A percentile compares a stretch with the other conserved stretches of the same genome.
Evolutionary conservation across 2,797 vertebrate genomes (phyloP).

Genomic region (Premnoplex brunnescens): DNA sequence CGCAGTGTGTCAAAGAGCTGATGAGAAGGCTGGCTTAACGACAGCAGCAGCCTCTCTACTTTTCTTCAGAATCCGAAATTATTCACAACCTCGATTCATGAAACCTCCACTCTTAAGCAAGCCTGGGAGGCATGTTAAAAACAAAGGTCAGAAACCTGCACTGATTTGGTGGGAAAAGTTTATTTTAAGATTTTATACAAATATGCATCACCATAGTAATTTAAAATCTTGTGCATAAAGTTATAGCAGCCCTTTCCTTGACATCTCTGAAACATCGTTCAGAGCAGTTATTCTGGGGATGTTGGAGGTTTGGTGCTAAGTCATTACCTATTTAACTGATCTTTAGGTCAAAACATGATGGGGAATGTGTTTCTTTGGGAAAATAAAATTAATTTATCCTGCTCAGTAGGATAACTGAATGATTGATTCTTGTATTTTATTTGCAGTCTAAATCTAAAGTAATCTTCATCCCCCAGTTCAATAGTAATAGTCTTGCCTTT

Average conservation of each 20-base stretch:
- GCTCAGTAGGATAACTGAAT: background rate
- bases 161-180: background rate
- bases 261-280: background rate
- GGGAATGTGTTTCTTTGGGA: background rate
- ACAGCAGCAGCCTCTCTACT: background rate
- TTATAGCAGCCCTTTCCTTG: background rate
- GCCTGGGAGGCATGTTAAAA: background rate
- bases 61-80: background rate
- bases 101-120: background rate
- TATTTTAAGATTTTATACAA: background rate
- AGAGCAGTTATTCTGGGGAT: background rate
- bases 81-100: background rate
- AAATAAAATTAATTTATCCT: background rate
- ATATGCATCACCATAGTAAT: background rate
- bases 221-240: background rate
- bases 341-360: background rate
- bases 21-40: background rate
- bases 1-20: background rate
- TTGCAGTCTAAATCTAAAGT: background rate
- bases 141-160: background rate
- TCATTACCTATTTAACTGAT: background rate
- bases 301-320: background rate
- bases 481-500: background rate
- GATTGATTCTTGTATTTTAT: background rate
- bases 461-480: background rate